phyloP scores from a whole-genome alignment of 1,140 invertebrate species.

The Vollenhovia emeryi region DNA sequence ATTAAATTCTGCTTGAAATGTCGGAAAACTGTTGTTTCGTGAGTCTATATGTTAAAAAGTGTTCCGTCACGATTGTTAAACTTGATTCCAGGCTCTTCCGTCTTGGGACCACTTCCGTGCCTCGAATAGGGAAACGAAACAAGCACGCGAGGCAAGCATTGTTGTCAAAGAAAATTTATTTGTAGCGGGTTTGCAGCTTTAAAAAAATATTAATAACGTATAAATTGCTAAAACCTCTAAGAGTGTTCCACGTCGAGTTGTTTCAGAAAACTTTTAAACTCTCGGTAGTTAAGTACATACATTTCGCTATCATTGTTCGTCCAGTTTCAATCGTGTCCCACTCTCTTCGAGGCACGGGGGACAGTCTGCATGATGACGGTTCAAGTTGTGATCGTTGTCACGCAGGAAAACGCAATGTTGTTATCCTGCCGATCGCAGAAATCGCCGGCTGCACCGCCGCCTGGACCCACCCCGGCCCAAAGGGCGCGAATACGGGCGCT shows the following conservation, averaged over 20 bases:
- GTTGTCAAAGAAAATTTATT: neutral
- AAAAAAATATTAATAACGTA: neutral
- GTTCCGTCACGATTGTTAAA: constrained; percentile 12
- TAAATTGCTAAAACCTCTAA: neutral
- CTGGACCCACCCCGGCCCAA: constrained; percentile 87
- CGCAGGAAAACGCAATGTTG: constrained; percentile 86
- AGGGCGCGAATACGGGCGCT: constrained; percentile 91
- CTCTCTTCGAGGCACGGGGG: constrained; percentile 70
- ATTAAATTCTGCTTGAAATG: neutral
- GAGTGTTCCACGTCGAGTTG: neutral
- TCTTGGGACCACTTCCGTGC: constrained; percentile 68
- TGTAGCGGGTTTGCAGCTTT: neutral
- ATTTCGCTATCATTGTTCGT: neutral
- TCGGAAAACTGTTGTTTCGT: neutral
- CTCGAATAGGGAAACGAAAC: constrained; percentile 45
- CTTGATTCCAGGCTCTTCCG: neutral
- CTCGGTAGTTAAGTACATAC: neutral
- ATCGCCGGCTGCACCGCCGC: constrained; percentile 79
- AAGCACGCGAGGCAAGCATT: neutral
- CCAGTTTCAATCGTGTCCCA: neutral
- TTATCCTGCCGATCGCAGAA: constrained; percentile 85
- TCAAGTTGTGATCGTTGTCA: constrained; percentile 79
- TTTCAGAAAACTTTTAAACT: neutral
- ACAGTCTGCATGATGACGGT: constrained; percentile 60
- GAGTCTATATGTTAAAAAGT: neutral